Evolutionary conservation across 1,140 invertebrate genomes (phyloP).

Genomic region (Philaenus spumarius): DNA sequence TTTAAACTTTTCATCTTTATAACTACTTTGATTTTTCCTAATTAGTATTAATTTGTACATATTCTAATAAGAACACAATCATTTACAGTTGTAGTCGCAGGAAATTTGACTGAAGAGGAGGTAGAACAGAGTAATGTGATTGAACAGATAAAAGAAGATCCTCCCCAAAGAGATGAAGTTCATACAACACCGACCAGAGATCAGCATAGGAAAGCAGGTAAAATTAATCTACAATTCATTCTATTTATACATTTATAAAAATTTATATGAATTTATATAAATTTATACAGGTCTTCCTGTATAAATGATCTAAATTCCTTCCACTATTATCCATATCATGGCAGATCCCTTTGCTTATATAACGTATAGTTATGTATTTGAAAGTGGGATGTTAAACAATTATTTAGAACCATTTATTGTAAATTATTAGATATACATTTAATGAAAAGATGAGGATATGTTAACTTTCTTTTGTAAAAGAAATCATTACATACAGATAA

Average conservation of each 20-base stretch:
- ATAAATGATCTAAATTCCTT: too few relatives aligned
- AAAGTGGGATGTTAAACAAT: slow-evolving; percentile 2
- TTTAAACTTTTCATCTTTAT: too few relatives aligned
- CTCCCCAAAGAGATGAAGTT: slow-evolving; percentile 60
- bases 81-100: slow-evolving; percentile 51
- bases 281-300: too few relatives aligned
- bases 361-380: not conserved
- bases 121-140: slow-evolving; percentile 37
- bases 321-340: not conserved
- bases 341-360: not conserved
- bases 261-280: not conserved
- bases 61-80: too few relatives aligned
- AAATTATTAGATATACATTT: too few relatives aligned
- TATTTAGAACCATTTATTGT: not conserved
- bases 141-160: slow-evolving; percentile 46
- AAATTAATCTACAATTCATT: not conserved
- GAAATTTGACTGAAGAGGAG: slow-evolving; percentile 62
- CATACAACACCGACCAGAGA: slow-evolving; percentile 52
- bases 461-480: too few relatives aligned
- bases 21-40: too few relatives aligned
- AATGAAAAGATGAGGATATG: too few relatives aligned
- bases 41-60: too few relatives aligned
- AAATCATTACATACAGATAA: too few relatives aligned
- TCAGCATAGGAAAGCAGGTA: slow-evolving; percentile 31
- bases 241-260: not conserved